phyloP scores from a whole-genome alignment of 2,113 vertebrate species.

The Cricetomys ansorgei region DNA sequence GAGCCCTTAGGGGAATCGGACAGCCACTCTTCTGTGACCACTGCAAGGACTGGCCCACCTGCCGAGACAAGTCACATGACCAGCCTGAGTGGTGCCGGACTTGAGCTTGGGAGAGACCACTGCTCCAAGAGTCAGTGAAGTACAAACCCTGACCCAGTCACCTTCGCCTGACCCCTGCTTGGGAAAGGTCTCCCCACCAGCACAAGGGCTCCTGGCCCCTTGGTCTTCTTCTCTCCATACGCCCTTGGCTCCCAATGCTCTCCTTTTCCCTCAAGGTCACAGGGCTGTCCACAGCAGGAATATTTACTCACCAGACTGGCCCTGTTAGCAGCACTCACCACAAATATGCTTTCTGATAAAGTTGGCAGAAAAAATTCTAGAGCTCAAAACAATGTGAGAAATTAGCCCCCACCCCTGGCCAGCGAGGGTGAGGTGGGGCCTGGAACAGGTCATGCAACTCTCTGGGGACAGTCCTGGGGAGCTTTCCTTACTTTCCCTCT shows the following conservation, averaged over 20 bases:
- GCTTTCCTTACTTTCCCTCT: neutral
- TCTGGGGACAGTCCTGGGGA: constrained; percentile 1
- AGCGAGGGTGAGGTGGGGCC: neutral
- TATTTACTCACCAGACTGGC: constrained; percentile 93
- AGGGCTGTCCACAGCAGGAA: constrained; percentile 87
- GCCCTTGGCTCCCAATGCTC: constrained; percentile 7
- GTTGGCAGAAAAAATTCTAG: constrained; percentile 89
- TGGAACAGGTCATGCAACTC: neutral
- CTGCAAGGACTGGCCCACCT: neutral
- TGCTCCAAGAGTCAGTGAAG: neutral
- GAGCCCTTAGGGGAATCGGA: neutral
- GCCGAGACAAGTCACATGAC: neutral
- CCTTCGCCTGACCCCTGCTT: neutral
- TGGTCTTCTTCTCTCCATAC: constrained; percentile 59
- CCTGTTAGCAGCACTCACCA: constrained; percentile 94
- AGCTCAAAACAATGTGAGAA: constrained; percentile 82
- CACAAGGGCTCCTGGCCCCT: constrained; percentile 12
- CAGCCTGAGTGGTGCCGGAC: neutral
- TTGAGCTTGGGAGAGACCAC: neutral
- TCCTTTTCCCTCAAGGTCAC: constrained; percentile 91
- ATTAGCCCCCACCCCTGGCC: constrained; percentile 40
- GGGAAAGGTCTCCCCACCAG: neutral
- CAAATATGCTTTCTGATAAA: constrained; percentile 98
- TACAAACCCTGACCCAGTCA: neutral
- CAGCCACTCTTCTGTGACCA: neutral